phyloP scores from a whole-genome alignment of 64 coral and sea anemone genomes.

The Porites lutea region DNA sequence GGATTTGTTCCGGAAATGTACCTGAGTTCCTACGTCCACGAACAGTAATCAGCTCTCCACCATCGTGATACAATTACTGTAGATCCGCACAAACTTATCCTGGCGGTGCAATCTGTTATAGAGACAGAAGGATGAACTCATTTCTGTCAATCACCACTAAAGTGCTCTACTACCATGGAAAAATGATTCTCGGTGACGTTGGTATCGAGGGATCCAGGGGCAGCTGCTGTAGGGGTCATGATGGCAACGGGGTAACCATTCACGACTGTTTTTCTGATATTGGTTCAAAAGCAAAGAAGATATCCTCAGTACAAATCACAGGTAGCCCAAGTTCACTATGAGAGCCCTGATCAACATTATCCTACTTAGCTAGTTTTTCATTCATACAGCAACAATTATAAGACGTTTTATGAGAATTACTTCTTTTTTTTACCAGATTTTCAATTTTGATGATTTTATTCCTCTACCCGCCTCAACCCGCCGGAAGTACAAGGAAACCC shows the following conservation, averaged over 20 bases:
- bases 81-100: constrained; percentile 95
- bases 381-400: too few relatives aligned
- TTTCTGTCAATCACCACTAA: constrained; percentile 60
- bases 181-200: constrained; percentile 73
- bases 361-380: too few relatives aligned
- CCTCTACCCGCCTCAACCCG: too few relatives aligned
- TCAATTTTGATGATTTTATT: too few relatives aligned
- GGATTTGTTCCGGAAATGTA: constrained; percentile 76
- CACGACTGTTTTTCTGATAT: neutral
- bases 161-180: constrained; percentile 73
- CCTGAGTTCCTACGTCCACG: constrained; percentile 51
- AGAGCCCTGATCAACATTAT: too few relatives aligned
- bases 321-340: too few relatives aligned
- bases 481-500: too few relatives aligned
- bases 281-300: too few relatives aligned
- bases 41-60: constrained; percentile 53
- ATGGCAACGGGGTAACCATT: constrained; percentile 77
- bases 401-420: too few relatives aligned
- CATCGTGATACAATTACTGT: constrained; percentile 84
- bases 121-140: constrained; percentile 73
- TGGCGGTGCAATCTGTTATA: constrained; percentile 79
- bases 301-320: too few relatives aligned
- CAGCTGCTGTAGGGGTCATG: constrained; percentile 35
- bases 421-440: too few relatives aligned
- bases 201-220: constrained; percentile 86